Evolutionary conservation across 2,797 vertebrate species (phyloP).

Genomic region (Ceryle rudis): DNA sequence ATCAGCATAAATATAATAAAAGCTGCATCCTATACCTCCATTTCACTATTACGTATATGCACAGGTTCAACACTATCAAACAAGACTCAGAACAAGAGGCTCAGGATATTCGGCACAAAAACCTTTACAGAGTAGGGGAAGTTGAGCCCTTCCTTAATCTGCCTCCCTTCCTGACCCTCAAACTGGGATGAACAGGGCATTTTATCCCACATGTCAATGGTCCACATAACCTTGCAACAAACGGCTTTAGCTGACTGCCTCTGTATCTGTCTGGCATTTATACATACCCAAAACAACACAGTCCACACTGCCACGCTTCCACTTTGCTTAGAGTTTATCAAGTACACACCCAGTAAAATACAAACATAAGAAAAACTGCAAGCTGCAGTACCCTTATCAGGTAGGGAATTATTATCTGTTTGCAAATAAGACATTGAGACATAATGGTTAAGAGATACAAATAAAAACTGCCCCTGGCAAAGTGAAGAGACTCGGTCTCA

Average conservation of each 20-base stretch:
- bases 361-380: neutral
- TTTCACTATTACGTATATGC: neutral
- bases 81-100: neutral
- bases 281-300: neutral
- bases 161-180: neutral
- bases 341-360: neutral
- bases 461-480: neutral
- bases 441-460: neutral
- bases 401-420: constrained; percentile 2
- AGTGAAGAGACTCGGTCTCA: neutral
- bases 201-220: neutral
- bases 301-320: neutral
- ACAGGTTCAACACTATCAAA: neutral
- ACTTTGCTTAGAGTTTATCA: neutral
- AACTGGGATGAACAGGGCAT: neutral
- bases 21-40: neutral
- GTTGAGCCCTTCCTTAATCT: neutral
- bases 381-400: neutral
- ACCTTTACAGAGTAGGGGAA: neutral
- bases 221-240: neutral
- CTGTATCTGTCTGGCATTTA: neutral
- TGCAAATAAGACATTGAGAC: neutral
- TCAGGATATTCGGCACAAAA: neutral
- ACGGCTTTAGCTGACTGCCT: neutral
- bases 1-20: neutral